These are phyloP conservation scores for Chiridota heheva DNA, from an alignment of 35 echinoderm and acorn worm genomes.

Conservation along the genomic window DNA sequence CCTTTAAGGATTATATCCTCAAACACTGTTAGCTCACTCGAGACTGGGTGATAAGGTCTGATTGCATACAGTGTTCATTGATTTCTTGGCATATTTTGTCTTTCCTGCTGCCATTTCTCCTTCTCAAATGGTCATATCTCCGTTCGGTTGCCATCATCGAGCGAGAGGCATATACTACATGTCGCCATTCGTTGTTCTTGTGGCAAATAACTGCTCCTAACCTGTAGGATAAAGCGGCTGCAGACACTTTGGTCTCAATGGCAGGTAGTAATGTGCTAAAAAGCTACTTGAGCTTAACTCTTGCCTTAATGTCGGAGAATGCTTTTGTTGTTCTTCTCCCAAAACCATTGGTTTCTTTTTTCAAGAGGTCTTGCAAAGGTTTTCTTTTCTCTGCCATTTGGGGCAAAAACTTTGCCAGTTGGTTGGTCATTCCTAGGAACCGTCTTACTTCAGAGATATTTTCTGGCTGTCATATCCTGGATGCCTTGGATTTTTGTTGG, in stretches of 20 bases:
- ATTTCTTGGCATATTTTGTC: too few relatives aligned
- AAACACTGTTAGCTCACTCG: slow-evolving; percentile 27
- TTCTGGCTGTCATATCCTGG: background rate
- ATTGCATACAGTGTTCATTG: too few relatives aligned
- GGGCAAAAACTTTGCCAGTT: slow-evolving; percentile 56
- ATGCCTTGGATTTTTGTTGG: slow-evolving; percentile 21
- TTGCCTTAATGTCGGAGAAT: slow-evolving; percentile 39
- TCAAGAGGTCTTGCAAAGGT: slow-evolving; percentile 28
- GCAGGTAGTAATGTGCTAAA: slow-evolving; percentile 38
- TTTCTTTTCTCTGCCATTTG: slow-evolving; percentile 1
- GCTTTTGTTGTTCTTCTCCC: slow-evolving; percentile 19
- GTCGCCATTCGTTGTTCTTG: background rate
- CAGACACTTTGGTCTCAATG: slow-evolving; percentile 16
- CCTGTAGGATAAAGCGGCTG: too few relatives aligned
- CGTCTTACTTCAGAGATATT: slow-evolving; percentile 37
- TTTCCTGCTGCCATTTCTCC: slow-evolving; percentile 26
- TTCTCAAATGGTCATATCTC: slow-evolving; percentile 63
- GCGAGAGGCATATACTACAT: slow-evolving; percentile 54
- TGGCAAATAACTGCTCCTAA: too few relatives aligned
- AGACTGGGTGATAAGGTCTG: slow-evolving; percentile 2
- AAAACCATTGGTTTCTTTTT: slow-evolving; percentile 41
- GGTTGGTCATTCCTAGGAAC: slow-evolving; percentile 53
- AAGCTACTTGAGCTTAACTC: slow-evolving; percentile 20
- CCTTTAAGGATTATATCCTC: slow-evolving; percentile 24
- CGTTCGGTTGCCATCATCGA: slow-evolving; percentile 24